Evolutionary conservation across 1,140 invertebrate genomes (phyloP), one percentile per base, ranked within the genome.

Genomic region (Megalonaias nervosa): DNA sequence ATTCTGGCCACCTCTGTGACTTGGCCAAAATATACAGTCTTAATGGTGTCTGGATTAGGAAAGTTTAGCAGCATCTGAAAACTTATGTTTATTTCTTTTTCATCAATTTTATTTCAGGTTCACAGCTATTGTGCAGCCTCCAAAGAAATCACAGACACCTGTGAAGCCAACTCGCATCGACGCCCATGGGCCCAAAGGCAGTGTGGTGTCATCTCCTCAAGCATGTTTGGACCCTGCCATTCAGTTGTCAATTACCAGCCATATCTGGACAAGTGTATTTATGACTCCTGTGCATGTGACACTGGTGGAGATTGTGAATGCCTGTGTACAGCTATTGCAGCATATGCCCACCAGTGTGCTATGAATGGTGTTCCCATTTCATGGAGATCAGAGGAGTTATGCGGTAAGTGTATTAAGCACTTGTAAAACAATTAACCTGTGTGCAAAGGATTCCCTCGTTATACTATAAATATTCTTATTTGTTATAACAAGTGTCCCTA

Each of bases 231-330:
- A 59, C 88, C 93, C 16, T 98, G 97, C 85, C 96, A 97, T 88
- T 91, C 92, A 1, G 94, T 96, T 89, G 95, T 97, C n/a, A 81
- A 84, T 14, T 83, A 83, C 69, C 70, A 82, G 57, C 67, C 80
- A 58, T 86, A 82, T 67, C 19, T 82, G 26, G 77, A 85, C 65
- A 79, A 74, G 74, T 81, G 86, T 79, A 74, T 87, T 14, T 86
- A 82, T 78, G 89, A 90, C 79, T 78, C 88, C 2, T 98, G 96
- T 90, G 95, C 94, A 38, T 98, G 97, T 89, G 96, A 97, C 89
- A 91, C 94, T 84, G 96, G 96, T 26, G 97, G 94, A 0, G 97
- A 98, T 88, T 98, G 97, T 87, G 94, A 96, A 75, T 98, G 97
- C 89, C 89, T 97, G 0, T 98, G 97, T 87, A 97, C 96, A 1